Evolutionary conservation across 1,140 invertebrate species (phyloP).

Genomic region (Mycetomoellerius zeteki): DNA sequence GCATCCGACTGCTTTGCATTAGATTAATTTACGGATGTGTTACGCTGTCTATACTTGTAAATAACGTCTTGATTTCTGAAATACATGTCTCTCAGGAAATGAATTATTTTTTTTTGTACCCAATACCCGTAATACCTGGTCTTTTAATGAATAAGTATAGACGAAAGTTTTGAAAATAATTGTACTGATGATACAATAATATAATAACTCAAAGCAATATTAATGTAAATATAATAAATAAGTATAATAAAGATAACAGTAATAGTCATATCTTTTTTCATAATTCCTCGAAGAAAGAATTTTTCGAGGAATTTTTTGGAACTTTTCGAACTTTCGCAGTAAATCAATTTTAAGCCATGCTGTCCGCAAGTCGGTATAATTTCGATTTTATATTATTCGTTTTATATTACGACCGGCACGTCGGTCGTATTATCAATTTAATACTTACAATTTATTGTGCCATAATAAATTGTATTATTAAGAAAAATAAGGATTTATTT

Average conservation of each 20-base stretch:
- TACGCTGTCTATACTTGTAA: slow-evolving; percentile 77
- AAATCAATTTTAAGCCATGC: neutral
- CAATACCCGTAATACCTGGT: too few relatives aligned
- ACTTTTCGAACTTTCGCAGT: neutral
- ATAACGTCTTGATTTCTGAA: slow-evolving; percentile 78
- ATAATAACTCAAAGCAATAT: neutral
- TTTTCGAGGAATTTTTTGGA: neutral
- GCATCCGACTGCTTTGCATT: slow-evolving; percentile 29
- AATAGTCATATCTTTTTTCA: slow-evolving; percentile 4
- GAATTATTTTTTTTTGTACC: neutral
- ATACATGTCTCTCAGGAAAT: slow-evolving; percentile 73
- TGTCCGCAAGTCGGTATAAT: neutral
- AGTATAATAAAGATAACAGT: neutral
- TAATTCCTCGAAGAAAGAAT: neutral
- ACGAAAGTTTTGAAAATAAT: neutral
- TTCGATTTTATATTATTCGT: neutral
- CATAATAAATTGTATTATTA: too few relatives aligned
- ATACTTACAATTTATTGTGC: too few relatives aligned
- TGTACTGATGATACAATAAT: neutral
- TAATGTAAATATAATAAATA: neutral
- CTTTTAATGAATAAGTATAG: neutral
- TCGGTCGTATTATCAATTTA: neutral
- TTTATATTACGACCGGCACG: too few relatives aligned
- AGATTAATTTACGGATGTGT: slow-evolving; percentile 61
- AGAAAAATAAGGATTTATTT: too few relatives aligned